Conservation (phyloP, 1,140 invertebrate genomes). For the Cydia strobilella region DNA sequence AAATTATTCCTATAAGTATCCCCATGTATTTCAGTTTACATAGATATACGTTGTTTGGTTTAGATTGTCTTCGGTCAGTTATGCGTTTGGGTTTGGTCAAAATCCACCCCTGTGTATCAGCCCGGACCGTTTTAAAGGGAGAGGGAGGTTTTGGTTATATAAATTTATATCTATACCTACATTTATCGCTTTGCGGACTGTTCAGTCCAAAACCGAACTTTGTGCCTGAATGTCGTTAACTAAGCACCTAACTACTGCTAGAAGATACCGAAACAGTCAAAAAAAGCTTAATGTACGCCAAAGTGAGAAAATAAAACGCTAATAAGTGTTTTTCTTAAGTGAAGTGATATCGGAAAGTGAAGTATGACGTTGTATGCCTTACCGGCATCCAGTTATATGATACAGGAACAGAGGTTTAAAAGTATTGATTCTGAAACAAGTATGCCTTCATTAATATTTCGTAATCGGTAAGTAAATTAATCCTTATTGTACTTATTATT, state of each 20-base stretch:
- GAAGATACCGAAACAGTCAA: slow-evolving; percentile 49
- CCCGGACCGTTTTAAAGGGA: slow-evolving; percentile 50
- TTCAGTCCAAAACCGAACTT: slow-evolving; percentile 55
- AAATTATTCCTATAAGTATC: no score
- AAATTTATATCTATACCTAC: slow-evolving; percentile 49
- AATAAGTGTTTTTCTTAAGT: slow-evolving; percentile 56
- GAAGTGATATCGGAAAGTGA: slow-evolving; percentile 66
- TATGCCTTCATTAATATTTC: slow-evolving; percentile 76
- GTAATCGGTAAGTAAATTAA: slow-evolving; percentile 67
- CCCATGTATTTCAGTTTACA: no score
- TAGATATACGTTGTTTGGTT: no score
- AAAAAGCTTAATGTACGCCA: slow-evolving; percentile 58
- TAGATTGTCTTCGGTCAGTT: neutral
- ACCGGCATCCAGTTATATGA: slow-evolving; percentile 72
- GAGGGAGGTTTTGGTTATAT: slow-evolving; percentile 52
- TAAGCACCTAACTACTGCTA: slow-evolving; percentile 43
- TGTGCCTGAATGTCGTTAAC: slow-evolving; percentile 73
- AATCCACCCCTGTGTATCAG: slow-evolving; percentile 45
- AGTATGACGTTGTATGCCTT: slow-evolving; percentile 77
- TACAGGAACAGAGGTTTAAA: slow-evolving; percentile 71
- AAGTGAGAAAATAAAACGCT: slow-evolving; percentile 57
- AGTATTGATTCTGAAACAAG: slow-evolving; percentile 62
- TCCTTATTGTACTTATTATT: slow-evolving; percentile 39
- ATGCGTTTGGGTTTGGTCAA: neutral
- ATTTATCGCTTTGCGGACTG: slow-evolving; percentile 44